Evolutionary conservation across 1,140 invertebrate species (phyloP).

Genomic region (Manduca sexta): DNA sequence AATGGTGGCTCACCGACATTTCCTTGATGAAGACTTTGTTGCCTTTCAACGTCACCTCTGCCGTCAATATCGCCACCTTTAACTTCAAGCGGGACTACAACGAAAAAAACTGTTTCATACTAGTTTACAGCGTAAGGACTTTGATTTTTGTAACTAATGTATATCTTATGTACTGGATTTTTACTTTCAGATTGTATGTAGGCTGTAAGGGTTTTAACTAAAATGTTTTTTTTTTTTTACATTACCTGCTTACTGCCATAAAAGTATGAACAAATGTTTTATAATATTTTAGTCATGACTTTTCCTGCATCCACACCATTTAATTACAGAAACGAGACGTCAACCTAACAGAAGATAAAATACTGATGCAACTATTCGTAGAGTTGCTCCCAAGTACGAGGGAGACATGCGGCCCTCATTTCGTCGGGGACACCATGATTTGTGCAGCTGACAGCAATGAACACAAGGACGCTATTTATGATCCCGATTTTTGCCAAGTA

Average conservation of each 20-base stretch:
- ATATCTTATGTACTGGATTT: no score
- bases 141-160: background rate
- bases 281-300: no score
- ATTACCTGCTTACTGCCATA: no score
- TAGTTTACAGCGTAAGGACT: slow-evolving; percentile 41
- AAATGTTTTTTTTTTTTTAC: background rate
- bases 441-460: slow-evolving; percentile 40
- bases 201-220: no score
- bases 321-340: slow-evolving; percentile 21
- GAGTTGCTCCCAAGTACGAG: slow-evolving; percentile 26
- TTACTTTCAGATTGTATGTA: no score
- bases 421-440: slow-evolving; percentile 31
- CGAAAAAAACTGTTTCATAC: slow-evolving; percentile 38
- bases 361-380: slow-evolving; percentile 36
- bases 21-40: slow-evolving; percentile 45
- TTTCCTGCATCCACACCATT: no score
- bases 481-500: slow-evolving; percentile 44
- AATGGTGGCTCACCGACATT: slow-evolving; percentile 50
- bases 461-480: slow-evolving; percentile 19
- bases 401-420: slow-evolving; percentile 39
- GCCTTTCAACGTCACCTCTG: slow-evolving; percentile 40
- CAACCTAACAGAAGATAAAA: slow-evolving; percentile 29
- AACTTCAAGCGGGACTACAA: slow-evolving; percentile 16
- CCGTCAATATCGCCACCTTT: slow-evolving; percentile 19
- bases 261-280: no score